A percentile compares a stretch with the other conserved stretches of the same genome.
Evolutionary conservation across 2,888 invertebrate genomes (phyloP).

Genomic region (Calliscelio sp.): DNA sequence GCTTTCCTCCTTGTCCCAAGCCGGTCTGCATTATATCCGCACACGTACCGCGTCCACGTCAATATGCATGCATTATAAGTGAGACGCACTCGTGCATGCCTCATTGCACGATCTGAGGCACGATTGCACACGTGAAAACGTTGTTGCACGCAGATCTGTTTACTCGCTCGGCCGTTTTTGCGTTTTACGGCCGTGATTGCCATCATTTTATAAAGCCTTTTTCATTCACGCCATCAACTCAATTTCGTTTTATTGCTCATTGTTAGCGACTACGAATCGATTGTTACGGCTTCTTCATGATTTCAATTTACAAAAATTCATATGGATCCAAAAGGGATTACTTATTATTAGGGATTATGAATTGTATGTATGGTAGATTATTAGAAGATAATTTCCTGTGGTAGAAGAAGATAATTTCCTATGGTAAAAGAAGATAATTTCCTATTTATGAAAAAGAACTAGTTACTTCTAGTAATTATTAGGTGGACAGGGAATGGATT

Average conservation of each 20-base stretch:
- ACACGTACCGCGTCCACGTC: slow-evolving; percentile 58
- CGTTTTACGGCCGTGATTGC: slow-evolving; percentile 3
- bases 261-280: slow-evolving; percentile 6
- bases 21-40: slow-evolving; percentile 65
- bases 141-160: slow-evolving; percentile 54
- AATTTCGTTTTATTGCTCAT: slow-evolving; percentile 4
- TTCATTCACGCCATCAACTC: neutral
- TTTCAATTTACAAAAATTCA: neutral
- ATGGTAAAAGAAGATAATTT: no score
- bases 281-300: no score
- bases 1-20: slow-evolving; percentile 56
- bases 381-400: no score
- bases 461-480: no score
- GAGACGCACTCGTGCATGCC: slow-evolving; percentile 68
- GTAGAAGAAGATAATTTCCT: no score
- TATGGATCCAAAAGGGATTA: no score
- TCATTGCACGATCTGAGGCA: slow-evolving; percentile 65
- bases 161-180: slow-evolving; percentile 48
- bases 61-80: slow-evolving; percentile 70
- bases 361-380: no score
- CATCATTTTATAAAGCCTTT: slow-evolving; percentile 16
- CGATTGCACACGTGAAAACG: slow-evolving; percentile 58
- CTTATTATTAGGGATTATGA: no score
- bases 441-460: no score
- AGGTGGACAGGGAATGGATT: no score